phyloP scores from a whole-genome alignment of 2,113 vertebrate species.

The Rhombomys opimus region DNA sequence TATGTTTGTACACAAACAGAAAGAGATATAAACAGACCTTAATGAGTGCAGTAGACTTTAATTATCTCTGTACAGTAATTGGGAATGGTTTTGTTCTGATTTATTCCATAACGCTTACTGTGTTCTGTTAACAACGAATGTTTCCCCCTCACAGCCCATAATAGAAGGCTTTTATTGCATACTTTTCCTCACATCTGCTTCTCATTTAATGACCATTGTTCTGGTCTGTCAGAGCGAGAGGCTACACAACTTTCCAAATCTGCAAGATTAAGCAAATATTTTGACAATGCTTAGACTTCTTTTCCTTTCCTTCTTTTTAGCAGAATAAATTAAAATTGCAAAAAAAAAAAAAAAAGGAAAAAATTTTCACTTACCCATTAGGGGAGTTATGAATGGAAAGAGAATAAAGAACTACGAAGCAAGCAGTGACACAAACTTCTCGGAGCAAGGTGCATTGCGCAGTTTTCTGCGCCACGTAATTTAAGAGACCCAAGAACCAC shows the following conservation, averaged over 20 bases:
- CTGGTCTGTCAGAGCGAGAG: slow-evolving; percentile 85
- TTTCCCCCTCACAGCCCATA: slow-evolving; percentile 71
- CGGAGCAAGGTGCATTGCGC: slow-evolving; percentile 81
- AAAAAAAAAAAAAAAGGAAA: slow-evolving; percentile 73
- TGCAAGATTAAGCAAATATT: slow-evolving; percentile 90
- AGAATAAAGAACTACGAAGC: slow-evolving; percentile 76
- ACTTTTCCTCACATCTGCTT: slow-evolving; percentile 85
- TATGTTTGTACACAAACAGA: slow-evolving; percentile 83
- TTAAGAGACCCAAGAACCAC: not conserved
- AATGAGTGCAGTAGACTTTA: slow-evolving; percentile 83
- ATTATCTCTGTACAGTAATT: slow-evolving; percentile 83
- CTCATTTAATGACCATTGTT: slow-evolving; percentile 90
- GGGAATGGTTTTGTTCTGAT: slow-evolving; percentile 82
- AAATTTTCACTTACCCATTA: slow-evolving; percentile 75
- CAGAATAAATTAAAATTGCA: slow-evolving; percentile 59
- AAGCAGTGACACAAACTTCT: slow-evolving; percentile 77
- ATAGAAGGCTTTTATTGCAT: slow-evolving; percentile 76
- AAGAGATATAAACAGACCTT: slow-evolving; percentile 80
- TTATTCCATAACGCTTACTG: slow-evolving; percentile 81
- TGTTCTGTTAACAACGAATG: slow-evolving; percentile 83
- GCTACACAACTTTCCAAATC: slow-evolving; percentile 84
- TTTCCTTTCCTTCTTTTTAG: slow-evolving; percentile 27
- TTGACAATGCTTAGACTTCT: slow-evolving; percentile 85
- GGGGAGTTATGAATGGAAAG: slow-evolving; percentile 82
- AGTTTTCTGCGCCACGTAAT: slow-evolving; percentile 76